phyloP scores from a whole-genome alignment of 2,113 vertebrate genomes.

The Halichoeres trimaculatus region DNA sequence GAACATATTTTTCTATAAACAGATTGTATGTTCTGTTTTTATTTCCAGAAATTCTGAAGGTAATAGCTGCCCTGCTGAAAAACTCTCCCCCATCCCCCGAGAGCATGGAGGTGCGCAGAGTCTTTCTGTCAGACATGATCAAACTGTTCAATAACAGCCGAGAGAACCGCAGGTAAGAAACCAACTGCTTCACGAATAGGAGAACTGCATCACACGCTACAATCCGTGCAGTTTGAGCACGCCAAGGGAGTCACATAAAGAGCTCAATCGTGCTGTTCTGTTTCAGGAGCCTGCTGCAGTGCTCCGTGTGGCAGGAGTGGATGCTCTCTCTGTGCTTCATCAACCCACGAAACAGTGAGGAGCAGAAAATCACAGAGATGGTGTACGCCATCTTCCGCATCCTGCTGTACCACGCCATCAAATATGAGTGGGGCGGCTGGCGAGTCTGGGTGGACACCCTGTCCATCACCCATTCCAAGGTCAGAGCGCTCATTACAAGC shows the following conservation, averaged over 20 bases:
- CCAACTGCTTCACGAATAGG: neutral
- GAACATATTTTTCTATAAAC: slow-evolving; percentile 11
- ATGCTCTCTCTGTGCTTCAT: slow-evolving; percentile 98
- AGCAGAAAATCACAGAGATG: slow-evolving; percentile 99
- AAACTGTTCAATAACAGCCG: slow-evolving; percentile 98
- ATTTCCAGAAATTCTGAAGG: slow-evolving; percentile 92
- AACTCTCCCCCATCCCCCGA: slow-evolving; percentile 88
- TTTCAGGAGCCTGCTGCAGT: slow-evolving; percentile 95
- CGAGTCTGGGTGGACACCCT: slow-evolving; percentile 98
- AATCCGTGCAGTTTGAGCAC: neutral
- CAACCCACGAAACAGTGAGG: slow-evolving; percentile 91
- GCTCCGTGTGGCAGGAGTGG: slow-evolving; percentile 99
- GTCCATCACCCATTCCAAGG: slow-evolving; percentile 99
- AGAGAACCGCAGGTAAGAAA: slow-evolving; percentile 94
- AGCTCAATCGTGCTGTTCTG: slow-evolving; percentile 1
- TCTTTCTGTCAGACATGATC: slow-evolving; percentile 99
- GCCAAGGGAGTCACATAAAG: slow-evolving; percentile 11
- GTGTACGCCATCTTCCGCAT: slow-evolving; percentile 98
- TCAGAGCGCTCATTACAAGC: slow-evolving; percentile 77
- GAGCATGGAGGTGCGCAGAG: slow-evolving; percentile 91
- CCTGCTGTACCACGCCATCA: slow-evolving; percentile 97
- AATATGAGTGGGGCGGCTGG: slow-evolving; percentile 99
- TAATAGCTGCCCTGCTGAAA: slow-evolving; percentile 92
- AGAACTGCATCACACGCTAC: neutral
- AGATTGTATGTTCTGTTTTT: slow-evolving; percentile 10